These are phyloP conservation scores for Dryocosmus kuriphilus DNA, from an alignment of 2,888 invertebrate genomes.

Conservation along the genomic window DNA sequence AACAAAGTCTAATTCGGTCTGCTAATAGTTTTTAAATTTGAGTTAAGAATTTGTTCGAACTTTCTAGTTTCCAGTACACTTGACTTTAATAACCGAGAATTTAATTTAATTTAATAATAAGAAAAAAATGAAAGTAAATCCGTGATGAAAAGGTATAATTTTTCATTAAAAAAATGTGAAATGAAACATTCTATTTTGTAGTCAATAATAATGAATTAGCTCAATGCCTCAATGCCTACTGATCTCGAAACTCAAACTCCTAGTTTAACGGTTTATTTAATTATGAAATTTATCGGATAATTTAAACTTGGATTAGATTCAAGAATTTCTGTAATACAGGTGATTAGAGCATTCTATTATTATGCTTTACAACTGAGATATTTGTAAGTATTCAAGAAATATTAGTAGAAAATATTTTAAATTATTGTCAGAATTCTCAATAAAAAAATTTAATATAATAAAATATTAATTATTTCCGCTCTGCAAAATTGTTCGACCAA, in stretches of 20 bases:
- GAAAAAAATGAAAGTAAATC: constrained; percentile 1
- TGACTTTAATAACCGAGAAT: background rate
- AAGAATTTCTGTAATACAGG: background rate
- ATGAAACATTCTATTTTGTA: background rate
- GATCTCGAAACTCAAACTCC: constrained; percentile 25
- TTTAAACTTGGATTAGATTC: constrained; percentile 11
- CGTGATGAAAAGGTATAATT: background rate
- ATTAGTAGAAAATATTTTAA: no score
- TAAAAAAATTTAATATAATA: no score
- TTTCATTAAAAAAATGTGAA: background rate
- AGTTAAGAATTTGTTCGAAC: no score
- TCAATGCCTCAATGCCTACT: constrained; percentile 17
- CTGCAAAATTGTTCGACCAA: no score
- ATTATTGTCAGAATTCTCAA: no score
- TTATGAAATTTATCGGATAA: constrained; percentile 2
- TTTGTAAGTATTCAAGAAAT: no score
- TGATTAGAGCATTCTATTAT: background rate
- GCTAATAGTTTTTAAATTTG: no score
- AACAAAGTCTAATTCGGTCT: no score
- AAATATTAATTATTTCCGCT: no score
- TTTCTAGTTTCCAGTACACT: background rate
- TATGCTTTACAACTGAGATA: no score
- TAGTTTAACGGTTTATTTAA: constrained; percentile 28
- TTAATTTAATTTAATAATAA: background rate
- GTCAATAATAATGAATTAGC: constrained; percentile 23